Base-by-base conservation (phyloP, 1,140 invertebrate genomes). In the Pentalonia nigronervosa region DNA sequence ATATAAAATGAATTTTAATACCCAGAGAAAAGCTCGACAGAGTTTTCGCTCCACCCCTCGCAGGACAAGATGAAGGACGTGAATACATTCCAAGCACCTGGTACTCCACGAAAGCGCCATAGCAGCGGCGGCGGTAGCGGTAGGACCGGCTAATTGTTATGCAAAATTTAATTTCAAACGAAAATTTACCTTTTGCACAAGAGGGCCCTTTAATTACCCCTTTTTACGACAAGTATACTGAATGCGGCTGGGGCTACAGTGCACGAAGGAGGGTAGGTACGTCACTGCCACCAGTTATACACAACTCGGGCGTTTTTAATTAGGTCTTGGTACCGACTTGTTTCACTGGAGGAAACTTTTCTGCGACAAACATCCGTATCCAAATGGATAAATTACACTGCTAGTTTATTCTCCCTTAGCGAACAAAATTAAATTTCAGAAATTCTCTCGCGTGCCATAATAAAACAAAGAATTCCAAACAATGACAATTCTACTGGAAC, bases 101-200 rank as follows among this genome's bases (percentile, higher is more conserved):
- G 89, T 90, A 90, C 89, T 67, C 89, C 53, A 56, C 53, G 53
- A 90, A 90, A 90, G 50, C 14, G 25, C 36, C 36, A 25, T 36
- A 6, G 88, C 88, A 14, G 34, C 21, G 21, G 14, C 17, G 84
- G 45, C 45, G 25, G 41, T 45, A 45, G 84, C 7, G 45, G 84
- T 21, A 48, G 30, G 17, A n/a, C 50, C 50, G 88, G 89, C 53
- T 90, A 90, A 90, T 90, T 90, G 89, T 90, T 90, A 90, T 90
- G 89, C 53, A 90, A 90, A 90, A 90, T 90, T 90, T 90, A 90
- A 90, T 90, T 90, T 90, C 56, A 90, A 90, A 90, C 89, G 89
- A 67, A 90, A 90, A 90, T 90, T 90, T 90, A 90, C 89, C 89
- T 90, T 90, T 67, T 30, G 36, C 56, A 25, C 89, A 25, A 2